Evolutionary conservation across 2,888 invertebrate genomes (phyloP), one percentile per base, ranked within the genome.

Genomic region (Stenurella melanura): DNA sequence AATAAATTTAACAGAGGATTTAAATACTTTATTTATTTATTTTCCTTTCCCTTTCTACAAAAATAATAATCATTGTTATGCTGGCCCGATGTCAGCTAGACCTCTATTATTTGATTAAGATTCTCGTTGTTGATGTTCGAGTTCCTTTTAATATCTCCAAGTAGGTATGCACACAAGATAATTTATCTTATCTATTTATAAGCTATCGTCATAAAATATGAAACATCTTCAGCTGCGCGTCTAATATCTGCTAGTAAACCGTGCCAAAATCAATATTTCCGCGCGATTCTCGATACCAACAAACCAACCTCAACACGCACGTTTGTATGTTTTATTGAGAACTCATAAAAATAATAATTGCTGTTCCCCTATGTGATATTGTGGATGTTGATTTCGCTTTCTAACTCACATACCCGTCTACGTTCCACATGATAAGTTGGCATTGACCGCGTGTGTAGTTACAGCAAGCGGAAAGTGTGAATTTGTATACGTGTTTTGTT

Each of bases 211-310:
- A 19, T 67, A 67, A 10, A 67, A 50, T 21, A 67, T 67, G 26
- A 50, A 50, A 50, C 50, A 15, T 50, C 50, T 50, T 50, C n/a
- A 3, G 15, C 15, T 66, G 67, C 61, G 68, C 69, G 76, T 58
- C 54, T 67, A 64, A 66, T 66, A n/a, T 12, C 38, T 11, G 15
- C n/a, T 38, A 34, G 61, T 19, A 67, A 72, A 66, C 76, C 67
- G 81, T 79, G 84, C 84, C 84, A 83, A 83, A 84, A 84, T 84
- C 84, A 84, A 84, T 84, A 84, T 78, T 72, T 79, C 75, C 78
- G 79, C 67, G 71, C 67, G 74, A 71, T 9, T 64, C 72, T 54
- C 30, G 58, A 18, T 42, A 60, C 34, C 60, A 19, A 50, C 64
- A 64, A 38, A 17, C 18, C 58, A 38, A 17, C 18, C 58, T 17